Conservation (phyloP, 1,140 invertebrate species). For the Rhyzopertha dominica region DNA sequence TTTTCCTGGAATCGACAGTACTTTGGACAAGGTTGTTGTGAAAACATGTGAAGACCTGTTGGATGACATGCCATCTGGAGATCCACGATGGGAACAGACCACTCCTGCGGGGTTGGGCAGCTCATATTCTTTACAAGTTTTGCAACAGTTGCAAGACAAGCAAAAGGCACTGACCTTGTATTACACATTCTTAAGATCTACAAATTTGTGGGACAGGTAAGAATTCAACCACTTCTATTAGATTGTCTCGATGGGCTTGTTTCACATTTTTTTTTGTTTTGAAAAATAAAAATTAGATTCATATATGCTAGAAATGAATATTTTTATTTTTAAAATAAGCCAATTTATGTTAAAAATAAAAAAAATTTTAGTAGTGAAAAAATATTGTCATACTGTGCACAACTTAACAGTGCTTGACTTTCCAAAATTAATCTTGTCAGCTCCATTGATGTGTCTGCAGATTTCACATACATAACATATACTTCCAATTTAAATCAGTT, state of each 20-base stretch:
- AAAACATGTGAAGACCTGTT: constrained; percentile 72
- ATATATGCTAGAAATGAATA: too few species aligned
- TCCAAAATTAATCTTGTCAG: too few species aligned
- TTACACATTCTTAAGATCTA: constrained; percentile 70
- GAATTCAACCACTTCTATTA: too few species aligned
- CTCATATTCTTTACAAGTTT: constrained; percentile 71
- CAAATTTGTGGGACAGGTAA: constrained; percentile 69
- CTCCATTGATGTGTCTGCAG: too few species aligned
- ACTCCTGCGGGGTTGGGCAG: constrained; percentile 51
- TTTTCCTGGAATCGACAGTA: constrained; percentile 51
- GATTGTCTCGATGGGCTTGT: too few species aligned
- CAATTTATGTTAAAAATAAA: too few species aligned
- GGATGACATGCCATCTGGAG: constrained; percentile 81
- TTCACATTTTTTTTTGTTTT: not conserved
- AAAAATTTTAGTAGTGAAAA: too few species aligned
- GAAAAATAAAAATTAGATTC: not conserved
- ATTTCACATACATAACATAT: too few species aligned
- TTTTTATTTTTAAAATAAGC: too few species aligned
- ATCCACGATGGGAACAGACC: constrained; percentile 71
- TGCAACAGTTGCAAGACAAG: constrained; percentile 81
- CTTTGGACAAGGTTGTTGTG: constrained; percentile 64
- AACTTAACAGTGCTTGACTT: too few species aligned
- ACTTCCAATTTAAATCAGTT: too few species aligned
- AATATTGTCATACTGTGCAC: too few species aligned
- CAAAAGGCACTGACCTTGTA: constrained; percentile 70